Evolutionary conservation across 2,888 invertebrate species (phyloP), one percentile per base, ranked within the genome.

Genomic region (Hydriomena furcata): DNA sequence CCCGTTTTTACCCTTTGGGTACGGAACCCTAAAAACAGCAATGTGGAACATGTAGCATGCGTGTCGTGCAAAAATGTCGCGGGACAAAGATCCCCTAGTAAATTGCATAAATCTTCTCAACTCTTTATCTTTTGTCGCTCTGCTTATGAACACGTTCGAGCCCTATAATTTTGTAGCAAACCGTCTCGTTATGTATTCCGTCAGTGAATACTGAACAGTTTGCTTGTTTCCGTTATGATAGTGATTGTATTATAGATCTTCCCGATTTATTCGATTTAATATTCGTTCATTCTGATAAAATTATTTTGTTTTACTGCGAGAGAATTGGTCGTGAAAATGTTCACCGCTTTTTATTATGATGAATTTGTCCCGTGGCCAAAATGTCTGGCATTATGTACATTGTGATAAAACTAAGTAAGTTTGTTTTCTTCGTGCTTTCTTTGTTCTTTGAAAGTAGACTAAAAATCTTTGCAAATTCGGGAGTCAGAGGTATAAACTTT

Each of bases 181-280:
- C 68, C 62, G 59, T 63, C 71, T 76, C 72, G 71, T 78, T 76
- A 74, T 48, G 66, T 72, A 78, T 78, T 78, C 74, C 64, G 73
- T 73, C 68, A 72, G 73, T 73, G 71, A 75, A 72, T 73, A 51
- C 44, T 38, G 53, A 61, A 51, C 55, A 71, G 74, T 74, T 73
- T 67, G 71, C 68, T 64, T 69, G 69, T 68, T 65, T 59, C 58
- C 64, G 63, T 66, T 67, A 70, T 73, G 61, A 68, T 69, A 56
- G 54, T 35, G 46, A 57, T 36, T 46, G 54, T 52, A 53, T 60
- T 61, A 58, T 37, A 35, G 13, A 35, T 38, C 11, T 52, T 46
- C 44, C 45, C 32, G 52, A 52, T 56, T 51, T 53, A 44, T 52
- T 36, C 27, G 34, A 20, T 11, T 36, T 24, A 40, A 40, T n/a